Evolutionary conservation across 1,140 invertebrate species (phyloP), one percentile per base, ranked within the genome.

Genomic region (Teleopsis dalmanni): DNA sequence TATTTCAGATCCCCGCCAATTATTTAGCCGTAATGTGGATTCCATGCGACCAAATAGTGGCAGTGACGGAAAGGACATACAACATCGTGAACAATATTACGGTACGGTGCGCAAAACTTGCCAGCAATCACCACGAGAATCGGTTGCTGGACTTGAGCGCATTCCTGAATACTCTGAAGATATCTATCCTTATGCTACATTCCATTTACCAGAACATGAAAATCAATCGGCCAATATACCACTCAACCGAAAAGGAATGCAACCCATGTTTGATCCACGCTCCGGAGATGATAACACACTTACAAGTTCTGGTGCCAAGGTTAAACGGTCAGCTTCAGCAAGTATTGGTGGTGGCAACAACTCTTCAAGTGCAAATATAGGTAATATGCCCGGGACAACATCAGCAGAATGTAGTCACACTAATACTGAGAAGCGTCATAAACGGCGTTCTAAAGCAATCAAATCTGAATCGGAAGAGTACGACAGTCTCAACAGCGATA

Each of bases 151-250:
- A 43, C 62, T 76, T 55, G 76, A 79, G 59, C 70, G 76, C 44
- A 77, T 78, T 59, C 77, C 77, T 55, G 77, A 79, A 60, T 79
- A 76, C 69, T 77, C 77, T 31, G 78, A 81, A 67, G 79, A 80
- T 55, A 79, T 80, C 60, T 80, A 80, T 68, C 78, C 79, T 21
- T 81, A 81, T 62, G 79, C 78, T 42, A 80, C 78, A 48, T 80
- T 80, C 65, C 76, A 81, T 70, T 72, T 80, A 54, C 73, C 76
- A 48, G 75, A 78, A 60, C 75, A 77, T 62, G 75, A 78, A 62
- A 76, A 76, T 47, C 55, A 59, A 50, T 55, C 62, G 7, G 57
- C 49, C 38, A 65, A 64, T 46, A 56, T 58, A 40, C 46, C 60
- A 10, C 49, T 58, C n/a, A 56, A 45, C 51, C 57, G 58, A 31